Evolutionary conservation across 2,888 invertebrate genomes (phyloP), one percentile per base, ranked within the genome.

Genomic region (Euproctis similis): DNA sequence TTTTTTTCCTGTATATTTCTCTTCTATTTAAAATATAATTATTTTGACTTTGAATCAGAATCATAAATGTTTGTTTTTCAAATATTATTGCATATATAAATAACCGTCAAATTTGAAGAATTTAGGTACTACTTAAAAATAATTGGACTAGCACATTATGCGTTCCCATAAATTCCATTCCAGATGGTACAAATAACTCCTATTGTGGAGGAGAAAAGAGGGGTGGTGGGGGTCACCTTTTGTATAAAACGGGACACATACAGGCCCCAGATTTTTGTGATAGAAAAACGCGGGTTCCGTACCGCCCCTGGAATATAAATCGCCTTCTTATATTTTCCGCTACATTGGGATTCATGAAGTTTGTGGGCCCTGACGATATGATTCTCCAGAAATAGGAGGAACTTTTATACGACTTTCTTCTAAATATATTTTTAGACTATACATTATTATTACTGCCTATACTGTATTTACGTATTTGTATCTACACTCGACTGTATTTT

Each of bases 241-340:
- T 14, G 27, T 28, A 38, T 42, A 31, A 35, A 34, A 58, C 51
- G 54, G 51, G 50, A 41, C 57, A 52, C 59, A 66, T 55, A 60
- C 53, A 62, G 53, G 48, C 57, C n/a, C 62, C 69, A 74, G 76
- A 74, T 74, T 73, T 64, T 48, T 64, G 59, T 72, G 73, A 80
- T 81, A 78, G 81, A 81, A 80, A 77, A 77, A 70, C 54, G 62
- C 55, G 56, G 47, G n/a, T n/a, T 61, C 66, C 63, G 53, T 54
- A 68, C 76, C 66, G 48, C 64, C 65, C 60, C 63, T n/a, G n/a
- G 84, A 75, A 84, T 84, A 84, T 81, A 84, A 84, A 84, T 82
- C 71, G 73, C 65, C 81, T 82, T 72, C 70, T 84, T 82, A 84
- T 77, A 81, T 84, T 82, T 82, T 78, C 80, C 76, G 77, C 73